phyloP scores from a whole-genome alignment of 2,797 vertebrate genomes.

The Pantherophis alleghaniensis region DNA sequence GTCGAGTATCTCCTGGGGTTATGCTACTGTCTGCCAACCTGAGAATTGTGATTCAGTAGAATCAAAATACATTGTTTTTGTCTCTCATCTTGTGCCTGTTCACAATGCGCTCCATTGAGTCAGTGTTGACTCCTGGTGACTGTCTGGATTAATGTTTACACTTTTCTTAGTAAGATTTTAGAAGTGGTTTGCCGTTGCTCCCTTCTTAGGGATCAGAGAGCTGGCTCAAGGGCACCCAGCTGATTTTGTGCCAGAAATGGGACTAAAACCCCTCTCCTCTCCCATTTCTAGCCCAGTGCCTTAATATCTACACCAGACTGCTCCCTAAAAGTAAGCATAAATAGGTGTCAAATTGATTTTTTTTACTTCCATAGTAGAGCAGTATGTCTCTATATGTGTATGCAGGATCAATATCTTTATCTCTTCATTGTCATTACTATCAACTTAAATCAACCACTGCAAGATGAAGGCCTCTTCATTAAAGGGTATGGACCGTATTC shows the following conservation, averaged over 20 bases:
- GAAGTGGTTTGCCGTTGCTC: background rate
- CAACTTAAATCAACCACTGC: background rate
- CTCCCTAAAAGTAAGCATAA: background rate
- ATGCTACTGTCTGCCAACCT: background rate
- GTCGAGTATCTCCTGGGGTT: too few relatives aligned
- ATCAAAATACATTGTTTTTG: background rate
- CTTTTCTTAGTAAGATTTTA: background rate
- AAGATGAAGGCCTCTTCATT: background rate
- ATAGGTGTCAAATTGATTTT: background rate
- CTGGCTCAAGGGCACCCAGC: background rate
- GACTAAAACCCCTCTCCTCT: background rate
- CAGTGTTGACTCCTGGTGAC: too few relatives aligned
- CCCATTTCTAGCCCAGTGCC: background rate
- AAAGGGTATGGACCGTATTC: background rate
- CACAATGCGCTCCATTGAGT: background rate
- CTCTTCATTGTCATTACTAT: background rate
- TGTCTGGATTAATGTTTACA: too few relatives aligned
- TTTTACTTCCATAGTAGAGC: background rate
- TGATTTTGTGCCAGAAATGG: background rate
- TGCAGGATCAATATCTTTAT: background rate
- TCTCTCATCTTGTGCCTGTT: background rate
- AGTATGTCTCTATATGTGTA: background rate
- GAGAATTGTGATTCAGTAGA: background rate
- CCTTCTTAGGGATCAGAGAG: background rate
- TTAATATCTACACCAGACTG: background rate